phyloP scores from a whole-genome alignment of 2,888 invertebrate genomes.

The Hypomecis punctinalis region DNA sequence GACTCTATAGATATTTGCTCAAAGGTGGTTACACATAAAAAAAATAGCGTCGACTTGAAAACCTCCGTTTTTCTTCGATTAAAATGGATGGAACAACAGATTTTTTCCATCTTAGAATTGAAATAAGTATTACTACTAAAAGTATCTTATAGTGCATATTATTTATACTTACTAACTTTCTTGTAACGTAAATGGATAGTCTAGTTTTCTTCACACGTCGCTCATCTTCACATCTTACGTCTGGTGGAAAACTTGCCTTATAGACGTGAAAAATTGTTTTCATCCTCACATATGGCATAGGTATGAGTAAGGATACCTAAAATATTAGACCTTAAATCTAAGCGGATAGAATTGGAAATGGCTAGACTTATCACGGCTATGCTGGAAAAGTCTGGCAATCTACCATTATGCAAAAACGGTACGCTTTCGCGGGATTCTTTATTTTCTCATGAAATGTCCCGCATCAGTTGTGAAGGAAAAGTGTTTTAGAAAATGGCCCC shows the following conservation, averaged over 20 bases:
- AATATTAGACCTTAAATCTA: conserved; percentile 13
- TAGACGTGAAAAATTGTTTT: conserved; percentile 37
- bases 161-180: no score
- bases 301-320: conserved; percentile 8
- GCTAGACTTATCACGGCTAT: background rate
- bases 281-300: conserved; percentile 27
- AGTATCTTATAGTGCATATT: no score
- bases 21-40: no score
- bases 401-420: conserved; percentile 40
- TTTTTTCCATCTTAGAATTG: no score
- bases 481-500: conserved; percentile 19
- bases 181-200: no score
- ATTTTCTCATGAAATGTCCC: conserved; percentile 33
- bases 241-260: background rate
- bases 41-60: no score
- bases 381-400: conserved; percentile 25
- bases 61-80: no score
- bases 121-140: no score
- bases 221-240: no score
- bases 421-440: conserved; percentile 36
- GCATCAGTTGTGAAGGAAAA: conserved; percentile 21
- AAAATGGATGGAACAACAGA: no score
- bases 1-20: no score
- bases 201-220: no score
- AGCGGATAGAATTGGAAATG: background rate